These are phyloP conservation scores for Andricus quercusramuli DNA, from an alignment of 2,888 invertebrate genomes.

Conservation along the genomic window DNA sequence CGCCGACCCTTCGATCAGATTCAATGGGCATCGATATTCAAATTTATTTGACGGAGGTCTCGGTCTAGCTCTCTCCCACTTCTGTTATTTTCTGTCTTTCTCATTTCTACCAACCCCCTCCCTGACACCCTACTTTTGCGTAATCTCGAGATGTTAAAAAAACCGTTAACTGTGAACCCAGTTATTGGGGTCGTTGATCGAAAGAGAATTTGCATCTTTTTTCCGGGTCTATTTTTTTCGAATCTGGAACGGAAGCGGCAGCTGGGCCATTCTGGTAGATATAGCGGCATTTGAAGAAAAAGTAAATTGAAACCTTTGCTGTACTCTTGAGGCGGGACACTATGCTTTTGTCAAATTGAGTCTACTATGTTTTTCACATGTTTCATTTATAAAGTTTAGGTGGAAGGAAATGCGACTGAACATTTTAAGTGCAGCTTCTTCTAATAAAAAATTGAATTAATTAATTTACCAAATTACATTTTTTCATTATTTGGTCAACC, in stretches of 20 bases:
- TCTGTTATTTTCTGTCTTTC: conserved; percentile 46
- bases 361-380: neutral
- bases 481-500: no score
- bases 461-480: no score
- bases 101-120: conserved; percentile 51
- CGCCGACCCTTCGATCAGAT: conserved; percentile 77
- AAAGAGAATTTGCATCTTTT: conserved; percentile 70
- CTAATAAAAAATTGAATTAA: no score
- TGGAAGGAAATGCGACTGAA: neutral
- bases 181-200: conserved; percentile 64
- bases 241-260: conserved; percentile 71
- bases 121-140: conserved; percentile 48
- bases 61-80: conserved; percentile 57
- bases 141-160: conserved; percentile 55
- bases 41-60: conserved; percentile 77
- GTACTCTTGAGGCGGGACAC: conserved; percentile 35
- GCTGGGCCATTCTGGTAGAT: conserved; percentile 56
- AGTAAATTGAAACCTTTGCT: conserved; percentile 42
- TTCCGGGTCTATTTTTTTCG: conserved; percentile 57
- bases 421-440: no score
- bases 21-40: conserved; percentile 79
- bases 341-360: conserved; percentile 30
- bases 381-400: neutral
- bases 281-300: conserved; percentile 37
- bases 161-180: conserved; percentile 65